Percentiles rank a stretch among this genome's conserved stretches.
Conservation (phyloP, 2,797 vertebrate genomes). For the Lagodon rhomboides region DNA sequence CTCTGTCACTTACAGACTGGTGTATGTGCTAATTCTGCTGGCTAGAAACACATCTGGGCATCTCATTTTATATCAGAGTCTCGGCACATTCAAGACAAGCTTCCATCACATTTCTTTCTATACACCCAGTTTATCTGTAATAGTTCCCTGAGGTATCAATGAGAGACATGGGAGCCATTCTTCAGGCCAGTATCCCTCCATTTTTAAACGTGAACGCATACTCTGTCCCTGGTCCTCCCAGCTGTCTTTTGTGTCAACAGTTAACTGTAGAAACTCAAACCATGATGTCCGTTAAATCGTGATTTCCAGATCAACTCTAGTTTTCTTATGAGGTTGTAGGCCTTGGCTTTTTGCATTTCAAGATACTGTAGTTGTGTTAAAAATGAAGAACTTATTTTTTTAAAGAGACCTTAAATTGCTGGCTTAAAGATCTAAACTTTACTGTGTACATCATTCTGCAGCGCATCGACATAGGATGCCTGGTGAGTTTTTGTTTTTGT, state of each 20-base stretch:
- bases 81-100: not conserved
- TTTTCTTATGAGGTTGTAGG: constrained; percentile 61
- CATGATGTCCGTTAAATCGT: constrained; percentile 41
- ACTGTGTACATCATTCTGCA: constrained; percentile 51
- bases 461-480: constrained; percentile 61
- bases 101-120: not conserved
- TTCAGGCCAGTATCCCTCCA: constrained; percentile 33
- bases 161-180: not conserved
- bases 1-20: not conserved
- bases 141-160: constrained; percentile 4
- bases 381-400: constrained; percentile 73
- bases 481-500: constrained; percentile 71
- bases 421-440: constrained; percentile 45
- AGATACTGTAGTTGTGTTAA: constrained; percentile 57
- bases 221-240: constrained; percentile 12
- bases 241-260: constrained; percentile 43
- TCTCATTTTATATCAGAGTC: constrained; percentile 21
- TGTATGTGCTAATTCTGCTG: not conserved
- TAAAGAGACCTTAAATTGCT: constrained; percentile 63
- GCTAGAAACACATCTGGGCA: not conserved
- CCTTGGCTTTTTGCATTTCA: constrained; percentile 62
- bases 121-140: constrained; percentile 4
- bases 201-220: constrained; percentile 8
- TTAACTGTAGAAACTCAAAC: constrained; percentile 51
- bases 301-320: constrained; percentile 55